These are phyloP conservation scores for Parnassius apollo DNA, from an alignment of 2,888 invertebrate species.

Conservation along the genomic window DNA sequence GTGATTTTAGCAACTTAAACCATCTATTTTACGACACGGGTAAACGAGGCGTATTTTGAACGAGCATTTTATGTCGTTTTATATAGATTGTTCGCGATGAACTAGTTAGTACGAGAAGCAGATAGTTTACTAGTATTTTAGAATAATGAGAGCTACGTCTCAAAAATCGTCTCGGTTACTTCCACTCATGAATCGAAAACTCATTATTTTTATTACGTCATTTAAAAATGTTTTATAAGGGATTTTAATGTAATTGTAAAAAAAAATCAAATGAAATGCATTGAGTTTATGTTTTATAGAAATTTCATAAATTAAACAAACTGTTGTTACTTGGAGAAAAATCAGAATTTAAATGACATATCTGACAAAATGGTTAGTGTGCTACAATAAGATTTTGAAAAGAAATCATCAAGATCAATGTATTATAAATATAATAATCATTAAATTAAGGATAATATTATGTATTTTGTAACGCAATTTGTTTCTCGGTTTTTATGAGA, in stretches of 20 bases:
- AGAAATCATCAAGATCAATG: slow-evolving; percentile 76
- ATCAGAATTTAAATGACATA: slow-evolving; percentile 81
- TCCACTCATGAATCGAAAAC: slow-evolving; percentile 29
- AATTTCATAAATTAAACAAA: slow-evolving; percentile 69
- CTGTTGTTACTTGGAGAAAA: slow-evolving; percentile 78
- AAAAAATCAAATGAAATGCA: slow-evolving; percentile 51
- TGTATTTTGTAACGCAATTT: slow-evolving; percentile 78
- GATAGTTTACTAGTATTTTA: slow-evolving; percentile 45
- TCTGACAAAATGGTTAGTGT: slow-evolving; percentile 82
- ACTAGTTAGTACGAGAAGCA: slow-evolving; percentile 18
- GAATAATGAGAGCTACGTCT: slow-evolving; percentile 34
- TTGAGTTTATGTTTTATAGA: slow-evolving; percentile 56
- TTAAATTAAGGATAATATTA: slow-evolving; percentile 75
- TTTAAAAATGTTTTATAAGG: slow-evolving; percentile 46
- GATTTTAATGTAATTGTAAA: slow-evolving; percentile 53
- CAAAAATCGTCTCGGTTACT: slow-evolving; percentile 37
- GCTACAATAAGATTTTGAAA: slow-evolving; percentile 77
- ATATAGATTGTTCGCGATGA: slow-evolving; percentile 19
- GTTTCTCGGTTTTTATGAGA: slow-evolving; percentile 77
- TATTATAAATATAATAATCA: slow-evolving; percentile 78
- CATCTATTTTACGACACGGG: slow-evolving; percentile 40
- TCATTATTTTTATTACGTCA: slow-evolving; percentile 34
- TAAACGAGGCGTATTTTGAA: slow-evolving; percentile 47
- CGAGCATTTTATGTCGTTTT: slow-evolving; percentile 27
- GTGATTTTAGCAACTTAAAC: slow-evolving; percentile 37